Conservation (phyloP, 2,888 invertebrate genomes). For the Euzophera pinguis region DNA sequence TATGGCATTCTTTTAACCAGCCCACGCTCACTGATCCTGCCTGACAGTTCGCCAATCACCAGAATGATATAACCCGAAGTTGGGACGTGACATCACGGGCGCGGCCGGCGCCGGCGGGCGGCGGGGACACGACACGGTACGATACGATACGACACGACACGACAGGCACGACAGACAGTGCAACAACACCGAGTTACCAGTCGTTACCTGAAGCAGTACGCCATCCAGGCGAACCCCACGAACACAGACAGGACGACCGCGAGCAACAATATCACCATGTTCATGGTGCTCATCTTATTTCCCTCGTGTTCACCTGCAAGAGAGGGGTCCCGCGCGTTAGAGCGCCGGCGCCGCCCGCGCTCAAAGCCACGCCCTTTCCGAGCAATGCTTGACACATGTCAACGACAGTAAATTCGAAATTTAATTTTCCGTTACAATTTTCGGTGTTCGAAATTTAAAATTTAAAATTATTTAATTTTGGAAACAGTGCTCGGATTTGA, state of each 20-base stretch:
- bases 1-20: too few species aligned
- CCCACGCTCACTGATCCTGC: background rate
- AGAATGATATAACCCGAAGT: slow-evolving; percentile 23
- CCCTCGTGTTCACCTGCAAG: slow-evolving; percentile 86
- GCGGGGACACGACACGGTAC: slow-evolving; percentile 35
- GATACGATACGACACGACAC: slow-evolving; percentile 46
- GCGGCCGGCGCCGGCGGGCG: slow-evolving; percentile 46
- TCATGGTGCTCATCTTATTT: slow-evolving; percentile 92
- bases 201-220: slow-evolving; percentile 95
- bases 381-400: slow-evolving; percentile 51
- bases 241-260: slow-evolving; percentile 95
- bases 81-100: slow-evolving; percentile 38
- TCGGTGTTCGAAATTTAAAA: background rate
- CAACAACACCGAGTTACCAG: slow-evolving; percentile 75
- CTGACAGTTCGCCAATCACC: slow-evolving; percentile 27
- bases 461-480: slow-evolving; percentile 30
- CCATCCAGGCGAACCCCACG: slow-evolving; percentile 96
- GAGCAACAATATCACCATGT: slow-evolving; percentile 95
- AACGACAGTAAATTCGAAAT: slow-evolving; percentile 12
- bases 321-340: slow-evolving; percentile 76
- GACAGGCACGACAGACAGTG: slow-evolving; percentile 69
- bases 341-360: slow-evolving; percentile 72
- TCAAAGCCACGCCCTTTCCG: slow-evolving; percentile 47
- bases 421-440: background rate
- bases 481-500: slow-evolving; percentile 69